Conservation (phyloP, 2,888 invertebrate genomes). For the Mythimna vitellina region DNA sequence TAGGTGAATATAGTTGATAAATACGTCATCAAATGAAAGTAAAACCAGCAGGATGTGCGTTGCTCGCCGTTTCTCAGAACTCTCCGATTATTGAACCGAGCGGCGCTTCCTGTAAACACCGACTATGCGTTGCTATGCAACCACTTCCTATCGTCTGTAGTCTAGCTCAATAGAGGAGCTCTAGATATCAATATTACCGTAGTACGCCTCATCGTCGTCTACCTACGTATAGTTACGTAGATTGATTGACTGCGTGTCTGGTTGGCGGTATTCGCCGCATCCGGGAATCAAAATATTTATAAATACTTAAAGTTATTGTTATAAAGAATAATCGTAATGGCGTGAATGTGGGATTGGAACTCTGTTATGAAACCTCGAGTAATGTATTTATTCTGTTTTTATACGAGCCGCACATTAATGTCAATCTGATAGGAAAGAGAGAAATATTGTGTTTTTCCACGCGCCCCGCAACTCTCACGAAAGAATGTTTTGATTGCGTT, state of each 20-base stretch:
- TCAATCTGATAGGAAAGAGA: slow-evolving; percentile 48
- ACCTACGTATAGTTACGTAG: slow-evolving; percentile 12
- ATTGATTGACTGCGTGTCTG: slow-evolving; percentile 7
- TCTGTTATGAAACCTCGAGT: slow-evolving; percentile 39
- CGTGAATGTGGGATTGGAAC: slow-evolving; percentile 36
- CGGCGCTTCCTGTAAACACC: slow-evolving; percentile 42
- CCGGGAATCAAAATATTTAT: slow-evolving; percentile 38
- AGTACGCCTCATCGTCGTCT: slow-evolving; percentile 5
- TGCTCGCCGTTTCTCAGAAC: slow-evolving; percentile 46
- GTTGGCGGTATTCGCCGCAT: slow-evolving; percentile 15
- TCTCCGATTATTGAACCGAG: slow-evolving; percentile 58
- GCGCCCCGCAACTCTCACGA: slow-evolving; percentile 24
- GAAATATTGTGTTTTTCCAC: slow-evolving; percentile 44
- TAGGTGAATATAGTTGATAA: slow-evolving; percentile 23
- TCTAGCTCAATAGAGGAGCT: slow-evolving; percentile 1
- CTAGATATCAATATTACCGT: slow-evolving; percentile 45
- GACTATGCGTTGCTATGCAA: slow-evolving; percentile 54
- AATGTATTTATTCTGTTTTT: slow-evolving; percentile 34
- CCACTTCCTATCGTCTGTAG: slow-evolving; percentile 31
- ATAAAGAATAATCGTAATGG: slow-evolving; percentile 24
- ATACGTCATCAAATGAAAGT: slow-evolving; percentile 63
- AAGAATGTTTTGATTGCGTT: slow-evolving; percentile 49
- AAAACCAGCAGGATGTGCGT: slow-evolving; percentile 57
- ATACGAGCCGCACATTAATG: slow-evolving; percentile 43
- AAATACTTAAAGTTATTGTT: slow-evolving; percentile 48